phyloP scores from a whole-genome alignment of 2,797 vertebrate genomes.

The Alcedo atthis region DNA sequence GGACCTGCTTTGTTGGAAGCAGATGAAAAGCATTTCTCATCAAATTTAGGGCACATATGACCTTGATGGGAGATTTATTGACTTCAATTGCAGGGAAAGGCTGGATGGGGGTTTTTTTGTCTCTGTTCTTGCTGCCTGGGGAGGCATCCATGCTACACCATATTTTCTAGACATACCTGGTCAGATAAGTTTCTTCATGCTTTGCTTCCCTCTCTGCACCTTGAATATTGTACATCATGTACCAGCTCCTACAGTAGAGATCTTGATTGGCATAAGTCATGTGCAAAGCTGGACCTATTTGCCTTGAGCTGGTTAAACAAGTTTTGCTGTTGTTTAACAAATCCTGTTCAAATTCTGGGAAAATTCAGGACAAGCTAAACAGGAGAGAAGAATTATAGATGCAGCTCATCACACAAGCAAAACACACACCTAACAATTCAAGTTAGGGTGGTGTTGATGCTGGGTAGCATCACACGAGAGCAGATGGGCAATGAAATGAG shows the following conservation, averaged over 20 bases:
- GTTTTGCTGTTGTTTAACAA: neutral
- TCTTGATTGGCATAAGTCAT: neutral
- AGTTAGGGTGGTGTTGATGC: neutral
- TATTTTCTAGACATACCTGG: neutral
- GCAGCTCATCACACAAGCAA: neutral
- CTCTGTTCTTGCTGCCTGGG: neutral
- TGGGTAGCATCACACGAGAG: neutral
- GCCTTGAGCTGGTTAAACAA: neutral
- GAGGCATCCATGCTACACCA: accelerated
- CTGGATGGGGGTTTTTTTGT: neutral
- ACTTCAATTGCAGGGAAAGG: neutral
- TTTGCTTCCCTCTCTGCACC: neutral
- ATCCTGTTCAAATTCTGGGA: neutral
- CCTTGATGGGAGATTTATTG: neutral
- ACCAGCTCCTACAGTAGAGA: neutral
- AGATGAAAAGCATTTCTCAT: neutral
- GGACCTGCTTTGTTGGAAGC: neutral
- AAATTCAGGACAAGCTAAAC: neutral
- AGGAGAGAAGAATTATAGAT: neutral
- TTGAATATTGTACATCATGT: neutral
- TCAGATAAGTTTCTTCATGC: neutral
- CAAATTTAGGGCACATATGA: neutral
- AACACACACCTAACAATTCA: neutral
- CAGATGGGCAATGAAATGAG: neutral
- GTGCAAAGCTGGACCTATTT: neutral